Evolutionary conservation across 2,888 invertebrate genomes (phyloP), one percentile per base, ranked within the genome.

Genomic region (Terebella lapidaria): DNA sequence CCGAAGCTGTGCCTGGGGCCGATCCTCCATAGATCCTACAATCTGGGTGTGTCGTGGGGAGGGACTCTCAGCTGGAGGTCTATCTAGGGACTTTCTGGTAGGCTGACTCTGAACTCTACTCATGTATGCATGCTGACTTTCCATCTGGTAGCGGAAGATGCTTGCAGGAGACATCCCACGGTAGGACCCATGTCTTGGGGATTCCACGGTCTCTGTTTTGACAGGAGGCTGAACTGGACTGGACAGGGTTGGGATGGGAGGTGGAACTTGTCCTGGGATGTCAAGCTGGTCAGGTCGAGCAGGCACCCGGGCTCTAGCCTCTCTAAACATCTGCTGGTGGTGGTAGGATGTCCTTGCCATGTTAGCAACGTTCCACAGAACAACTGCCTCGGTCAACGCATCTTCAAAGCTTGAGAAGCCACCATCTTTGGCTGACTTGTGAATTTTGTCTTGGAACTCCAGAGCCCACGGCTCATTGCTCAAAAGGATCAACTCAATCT

Each of bases 311-410:
- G 49, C 15, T 49, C 49, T 49, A 5, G 18, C 49, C 24, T 22
- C 10, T 26, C 42, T 15, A 15, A 20, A 22, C 10, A 25, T 25
- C n/a, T n/a, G 10, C 22, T 15, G 42, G 42, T n/a, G 42, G n/a
- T 35, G 42, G 10, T 35, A n/a, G 42, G n/a, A 10, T n/a, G 10
- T 35, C 42, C n/a, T 10, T 15, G 42, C 10, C 46, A n/a, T 24
- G 24, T 2, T 20, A 18, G 15, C 35, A n/a, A 27, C 26, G 20
- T 59, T 42, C 65, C 65, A 65, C 42, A 63, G 30, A n/a, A 60
- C 57, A 5, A 65, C 53, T n/a, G 65, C 65, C 54, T 62, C 60
- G 10, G 62, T 60, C 28, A 65, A 53, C 22, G 63, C 65, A 22
- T 61, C 63, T 47, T 65, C 63, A 47, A 65, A 61, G 20, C 30